Evolutionary conservation across 1,140 invertebrate genomes (phyloP).

Genomic region (Hyles vespertilio): DNA sequence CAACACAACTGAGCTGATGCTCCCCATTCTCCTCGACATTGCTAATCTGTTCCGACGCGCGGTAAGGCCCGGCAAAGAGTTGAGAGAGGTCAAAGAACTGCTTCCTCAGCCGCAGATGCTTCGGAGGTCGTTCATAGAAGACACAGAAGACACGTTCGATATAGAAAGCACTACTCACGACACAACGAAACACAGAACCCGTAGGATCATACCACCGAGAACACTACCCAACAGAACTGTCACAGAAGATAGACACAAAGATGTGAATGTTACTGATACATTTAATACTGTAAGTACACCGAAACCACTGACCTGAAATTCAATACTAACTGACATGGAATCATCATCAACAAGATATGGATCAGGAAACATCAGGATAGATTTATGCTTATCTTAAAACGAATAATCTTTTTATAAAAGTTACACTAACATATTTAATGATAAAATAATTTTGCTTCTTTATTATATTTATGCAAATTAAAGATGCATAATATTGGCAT

Average conservation of each 20-base stretch:
- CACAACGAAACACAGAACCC: constrained; percentile 10
- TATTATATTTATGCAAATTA: too few relatives aligned
- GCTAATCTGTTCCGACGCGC: constrained; percentile 77
- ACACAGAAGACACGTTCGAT: constrained; percentile 13
- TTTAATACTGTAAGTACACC: too few relatives aligned
- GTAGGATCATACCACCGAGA: constrained; percentile 15
- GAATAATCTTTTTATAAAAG: too few relatives aligned
- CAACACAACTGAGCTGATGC: constrained; percentile 76
- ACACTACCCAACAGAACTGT: constrained; percentile 7
- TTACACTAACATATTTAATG: too few relatives aligned
- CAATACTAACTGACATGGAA: too few relatives aligned
- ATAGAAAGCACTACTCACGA: constrained; percentile 8
- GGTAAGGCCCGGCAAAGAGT: constrained; percentile 52
- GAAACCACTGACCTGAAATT: too few relatives aligned
- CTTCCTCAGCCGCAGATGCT: constrained; percentile 53
- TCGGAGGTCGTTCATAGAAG: constrained; percentile 55
- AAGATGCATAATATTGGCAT: too few relatives aligned
- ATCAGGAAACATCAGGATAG: too few relatives aligned
- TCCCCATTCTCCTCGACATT: constrained; percentile 80
- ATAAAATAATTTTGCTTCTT: too few relatives aligned
- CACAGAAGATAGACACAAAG: constrained; percentile 15
- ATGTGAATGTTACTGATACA: constrained; percentile 1
- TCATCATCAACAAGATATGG: too few relatives aligned
- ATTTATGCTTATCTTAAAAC: too few relatives aligned
- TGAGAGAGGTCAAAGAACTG: constrained; percentile 37